phyloP scores from a whole-genome alignment of 2,797 vertebrate species.

The Cyprinodon diabolis region DNA sequence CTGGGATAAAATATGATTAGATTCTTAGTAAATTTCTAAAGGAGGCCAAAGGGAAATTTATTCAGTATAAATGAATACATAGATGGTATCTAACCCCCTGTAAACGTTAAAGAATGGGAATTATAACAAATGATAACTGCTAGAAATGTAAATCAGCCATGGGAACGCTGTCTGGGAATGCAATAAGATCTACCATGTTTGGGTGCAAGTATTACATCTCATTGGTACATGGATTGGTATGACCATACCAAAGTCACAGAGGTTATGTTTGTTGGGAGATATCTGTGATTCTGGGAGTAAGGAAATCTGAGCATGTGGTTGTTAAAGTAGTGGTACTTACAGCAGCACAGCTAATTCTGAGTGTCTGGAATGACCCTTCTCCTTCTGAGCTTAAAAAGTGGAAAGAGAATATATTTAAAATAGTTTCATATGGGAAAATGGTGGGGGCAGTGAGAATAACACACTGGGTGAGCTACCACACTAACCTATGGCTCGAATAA shows the following conservation, averaged over 20 bases:
- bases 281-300: not conserved
- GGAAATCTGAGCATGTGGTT: not conserved
- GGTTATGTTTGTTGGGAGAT: not conserved
- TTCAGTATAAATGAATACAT: not conserved
- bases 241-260: not conserved
- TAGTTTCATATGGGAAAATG: not conserved
- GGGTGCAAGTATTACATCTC: not conserved
- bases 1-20: not conserved
- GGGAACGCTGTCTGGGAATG: not conserved
- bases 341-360: not conserved
- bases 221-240: not conserved
- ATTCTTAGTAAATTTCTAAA: not conserved
- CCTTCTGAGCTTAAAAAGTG: not conserved
- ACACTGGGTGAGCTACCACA: too few species aligned
- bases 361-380: not conserved
- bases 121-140: not conserved
- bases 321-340: not conserved
- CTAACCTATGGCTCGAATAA: too few species aligned
- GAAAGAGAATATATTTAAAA: not conserved
- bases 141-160: not conserved
- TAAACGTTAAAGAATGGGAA: not conserved
- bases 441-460: not conserved
- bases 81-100: conserved; percentile 3
- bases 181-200: not conserved
- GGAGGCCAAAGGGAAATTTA: fast-evolving